Evolutionary conservation across 2,797 vertebrate genomes (phyloP).

Genomic region (Microctenopoma steveboyesi): DNA sequence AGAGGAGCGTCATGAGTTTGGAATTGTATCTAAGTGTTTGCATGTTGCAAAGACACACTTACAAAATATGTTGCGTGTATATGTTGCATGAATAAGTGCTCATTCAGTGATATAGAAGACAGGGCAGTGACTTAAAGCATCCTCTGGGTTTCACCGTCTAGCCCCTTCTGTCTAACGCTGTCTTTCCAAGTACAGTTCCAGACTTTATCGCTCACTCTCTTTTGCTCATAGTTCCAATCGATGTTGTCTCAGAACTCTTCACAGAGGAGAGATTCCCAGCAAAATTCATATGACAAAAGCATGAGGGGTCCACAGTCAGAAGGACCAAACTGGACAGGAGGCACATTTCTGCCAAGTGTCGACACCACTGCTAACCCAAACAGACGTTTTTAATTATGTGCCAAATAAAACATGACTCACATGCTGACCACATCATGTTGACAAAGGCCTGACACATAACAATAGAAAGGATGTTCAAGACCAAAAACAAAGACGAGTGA

Average conservation of each 20-base stretch:
- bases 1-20: conserved; percentile 23
- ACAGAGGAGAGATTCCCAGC: neutral
- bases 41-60: too few relatives aligned
- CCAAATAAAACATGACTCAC: conserved; percentile 56
- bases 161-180: neutral
- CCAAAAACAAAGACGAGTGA: conserved; percentile 25
- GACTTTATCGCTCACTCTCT: neutral
- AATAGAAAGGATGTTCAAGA: conserved; percentile 38
- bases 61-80: neutral
- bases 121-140: neutral
- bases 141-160: neutral
- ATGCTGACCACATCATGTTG: conserved; percentile 35
- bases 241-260: neutral
- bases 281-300: conserved; percentile 25
- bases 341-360: conserved; percentile 24
- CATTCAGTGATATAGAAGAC: conserved; percentile 12
- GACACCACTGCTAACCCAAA: conserved; percentile 36
- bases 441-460: conserved; percentile 25
- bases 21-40: conserved; percentile 5
- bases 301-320: conserved; percentile 17
- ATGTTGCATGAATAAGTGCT: conserved; percentile 9
- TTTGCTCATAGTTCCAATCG: neutral
- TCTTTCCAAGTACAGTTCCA: conserved; percentile 9
- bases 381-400: conserved; percentile 36
- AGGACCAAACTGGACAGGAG: conserved; percentile 19